Percentiles rank a stretch among this genome's conserved stretches.
phyloP scores from a whole-genome alignment of 2,888 invertebrate species.

The Tuberolachnus salignus region DNA sequence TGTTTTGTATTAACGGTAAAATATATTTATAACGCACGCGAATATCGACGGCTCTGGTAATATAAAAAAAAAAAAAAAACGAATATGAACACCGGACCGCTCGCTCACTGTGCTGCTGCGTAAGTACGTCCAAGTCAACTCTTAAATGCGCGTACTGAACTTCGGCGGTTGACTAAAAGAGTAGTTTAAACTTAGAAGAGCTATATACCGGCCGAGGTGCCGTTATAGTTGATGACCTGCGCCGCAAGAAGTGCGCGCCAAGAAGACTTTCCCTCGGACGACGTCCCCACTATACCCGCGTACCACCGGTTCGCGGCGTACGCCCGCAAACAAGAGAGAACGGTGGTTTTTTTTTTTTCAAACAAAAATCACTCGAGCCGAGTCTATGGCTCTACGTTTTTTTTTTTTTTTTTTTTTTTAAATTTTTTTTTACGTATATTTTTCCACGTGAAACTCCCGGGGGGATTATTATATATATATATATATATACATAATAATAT shows the following conservation, averaged over 20 bases:
- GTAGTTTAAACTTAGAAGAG: slow-evolving; percentile 50
- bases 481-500: too few species aligned
- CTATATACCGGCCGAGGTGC: slow-evolving; percentile 56
- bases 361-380: too few species aligned
- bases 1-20: neutral
- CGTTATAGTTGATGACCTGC: slow-evolving; percentile 56
- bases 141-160: slow-evolving; percentile 47
- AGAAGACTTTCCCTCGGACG: slow-evolving; percentile 54
- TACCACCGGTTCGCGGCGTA: neutral
- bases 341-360: neutral
- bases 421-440: too few species aligned
- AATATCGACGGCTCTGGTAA: neutral
- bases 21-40: neutral
- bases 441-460: too few species aligned
- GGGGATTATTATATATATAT: too few species aligned
- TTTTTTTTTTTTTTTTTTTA: too few species aligned
- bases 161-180: slow-evolving; percentile 54
- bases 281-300: neutral
- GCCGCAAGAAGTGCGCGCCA: slow-evolving; percentile 53
- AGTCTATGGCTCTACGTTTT: too few species aligned
- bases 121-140: slow-evolving; percentile 31
- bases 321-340: neutral
- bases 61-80: too few species aligned
- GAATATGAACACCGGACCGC: slow-evolving; percentile 9
- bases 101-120: neutral